Evolutionary conservation across 2,888 invertebrate species (phyloP).

Genomic region (Lepidochitona cinerea): DNA sequence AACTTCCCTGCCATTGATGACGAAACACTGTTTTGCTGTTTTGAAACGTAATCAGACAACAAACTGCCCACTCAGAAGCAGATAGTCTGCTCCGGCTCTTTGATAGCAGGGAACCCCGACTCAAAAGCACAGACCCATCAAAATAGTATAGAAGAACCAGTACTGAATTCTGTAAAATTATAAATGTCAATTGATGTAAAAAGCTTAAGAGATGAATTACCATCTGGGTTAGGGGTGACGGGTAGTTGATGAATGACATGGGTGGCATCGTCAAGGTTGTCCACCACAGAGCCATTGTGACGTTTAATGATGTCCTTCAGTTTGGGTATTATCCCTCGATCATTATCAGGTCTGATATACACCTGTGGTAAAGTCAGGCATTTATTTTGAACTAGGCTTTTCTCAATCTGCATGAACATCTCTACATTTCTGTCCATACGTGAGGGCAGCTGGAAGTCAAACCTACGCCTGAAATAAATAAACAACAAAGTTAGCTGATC

Average conservation of each 20-base stretch:
- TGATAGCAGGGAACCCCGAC: too few relatives aligned
- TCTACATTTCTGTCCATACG: constrained; percentile 93
- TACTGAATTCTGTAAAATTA: too few relatives aligned
- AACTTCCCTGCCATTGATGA: too few relatives aligned
- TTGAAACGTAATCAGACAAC: too few relatives aligned
- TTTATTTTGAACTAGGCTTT: constrained; percentile 85
- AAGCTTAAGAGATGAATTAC: constrained; percentile 31
- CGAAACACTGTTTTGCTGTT: too few relatives aligned
- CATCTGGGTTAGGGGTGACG: constrained; percentile 48
- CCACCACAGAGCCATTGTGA: constrained; percentile 85
- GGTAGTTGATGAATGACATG: constrained; percentile 88
- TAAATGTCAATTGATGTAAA: too few relatives aligned
- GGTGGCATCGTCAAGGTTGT: constrained; percentile 90
- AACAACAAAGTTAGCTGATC: not conserved
- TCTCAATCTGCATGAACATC: constrained; percentile 79
- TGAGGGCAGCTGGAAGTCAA: constrained; percentile 86
- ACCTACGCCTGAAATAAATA: constrained; percentile 77
- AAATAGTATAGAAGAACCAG: too few relatives aligned
- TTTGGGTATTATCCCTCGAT: constrained; percentile 80
- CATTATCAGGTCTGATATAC: constrained; percentile 81
- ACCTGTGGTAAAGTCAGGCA: constrained; percentile 67
- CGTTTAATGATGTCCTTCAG: constrained; percentile 90
- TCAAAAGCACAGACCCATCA: too few relatives aligned
- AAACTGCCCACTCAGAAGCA: too few relatives aligned
- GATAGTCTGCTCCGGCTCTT: too few relatives aligned